phyloP scores from a whole-genome alignment of 2,113 vertebrate species.

The Emydura subglobosa region DNA sequence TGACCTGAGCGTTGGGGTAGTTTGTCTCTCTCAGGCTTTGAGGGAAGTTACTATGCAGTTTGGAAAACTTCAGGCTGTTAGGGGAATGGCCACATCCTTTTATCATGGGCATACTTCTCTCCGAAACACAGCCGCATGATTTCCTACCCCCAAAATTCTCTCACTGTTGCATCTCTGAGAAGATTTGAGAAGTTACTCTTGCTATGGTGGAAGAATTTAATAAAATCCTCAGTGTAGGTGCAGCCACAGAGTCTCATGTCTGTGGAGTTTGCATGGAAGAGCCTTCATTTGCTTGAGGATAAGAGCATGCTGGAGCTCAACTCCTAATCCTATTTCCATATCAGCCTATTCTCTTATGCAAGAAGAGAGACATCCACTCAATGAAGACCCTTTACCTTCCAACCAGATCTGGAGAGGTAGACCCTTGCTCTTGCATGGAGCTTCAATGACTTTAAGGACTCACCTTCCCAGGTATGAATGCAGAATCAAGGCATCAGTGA shows the following conservation, averaged over 20 bases:
- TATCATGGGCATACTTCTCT: neutral
- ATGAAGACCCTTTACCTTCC: neutral
- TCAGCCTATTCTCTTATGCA: neutral
- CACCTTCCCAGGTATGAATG: neutral
- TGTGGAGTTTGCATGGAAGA: neutral
- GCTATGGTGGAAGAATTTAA: neutral
- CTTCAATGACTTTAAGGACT: neutral
- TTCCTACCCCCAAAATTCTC: neutral
- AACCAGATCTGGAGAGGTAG: neutral
- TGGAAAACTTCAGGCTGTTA: neutral
- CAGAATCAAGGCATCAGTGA: neutral
- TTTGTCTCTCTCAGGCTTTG: neutral
- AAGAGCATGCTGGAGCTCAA: neutral
- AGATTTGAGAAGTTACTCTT: neutral
- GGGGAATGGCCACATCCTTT: neutral
- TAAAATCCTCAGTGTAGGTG: neutral
- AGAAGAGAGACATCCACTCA: neutral
- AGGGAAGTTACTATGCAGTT: neutral
- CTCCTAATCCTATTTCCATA: neutral
- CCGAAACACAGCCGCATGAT: neutral
- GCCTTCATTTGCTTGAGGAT: neutral
- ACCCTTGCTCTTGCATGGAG: neutral
- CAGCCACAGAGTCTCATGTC: neutral
- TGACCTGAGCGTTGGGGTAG: neutral
- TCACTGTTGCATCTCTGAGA: neutral